phyloP scores from a whole-genome alignment of 2,113 vertebrate genomes.

The Rhombomys opimus region DNA sequence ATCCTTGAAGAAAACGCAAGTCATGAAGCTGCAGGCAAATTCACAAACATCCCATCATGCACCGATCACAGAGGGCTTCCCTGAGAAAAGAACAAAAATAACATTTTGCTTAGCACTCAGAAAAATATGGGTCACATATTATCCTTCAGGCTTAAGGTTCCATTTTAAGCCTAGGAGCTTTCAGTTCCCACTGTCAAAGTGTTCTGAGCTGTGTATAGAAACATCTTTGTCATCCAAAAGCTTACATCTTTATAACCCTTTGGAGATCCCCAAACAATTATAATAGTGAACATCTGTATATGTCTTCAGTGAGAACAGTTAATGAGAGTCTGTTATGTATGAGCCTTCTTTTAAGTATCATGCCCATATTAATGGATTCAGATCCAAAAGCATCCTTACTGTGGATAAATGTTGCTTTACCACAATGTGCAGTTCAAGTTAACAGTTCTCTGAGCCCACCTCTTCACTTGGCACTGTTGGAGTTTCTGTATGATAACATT shows the following conservation, averaged over 20 bases:
- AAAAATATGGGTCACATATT: slow-evolving; percentile 74
- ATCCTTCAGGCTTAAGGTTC: slow-evolving; percentile 62
- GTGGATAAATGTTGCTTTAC: slow-evolving; percentile 25
- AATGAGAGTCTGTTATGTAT: not conserved
- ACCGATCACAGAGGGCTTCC: slow-evolving; percentile 62
- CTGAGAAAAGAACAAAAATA: slow-evolving; percentile 66
- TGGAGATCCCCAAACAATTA: slow-evolving; percentile 10
- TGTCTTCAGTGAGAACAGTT: slow-evolving; percentile 27
- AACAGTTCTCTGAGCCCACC: not conserved
- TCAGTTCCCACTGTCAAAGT: slow-evolving; percentile 54
- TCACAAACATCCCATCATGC: slow-evolving; percentile 1
- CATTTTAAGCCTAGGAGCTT: slow-evolving; percentile 67
- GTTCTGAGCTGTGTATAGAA: slow-evolving; percentile 65
- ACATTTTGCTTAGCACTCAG: slow-evolving; percentile 55
- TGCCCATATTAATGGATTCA: not conserved
- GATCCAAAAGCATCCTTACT: not conserved
- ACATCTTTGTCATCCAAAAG: slow-evolving; percentile 49
- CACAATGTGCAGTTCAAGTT: not conserved
- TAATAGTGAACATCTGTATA: not conserved
- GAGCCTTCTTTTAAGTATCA: not conserved
- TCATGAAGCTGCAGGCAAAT: slow-evolving; percentile 21
- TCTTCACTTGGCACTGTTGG: not conserved
- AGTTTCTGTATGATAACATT: slow-evolving; percentile 2
- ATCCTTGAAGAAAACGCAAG: slow-evolving; percentile 28
- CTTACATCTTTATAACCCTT: slow-evolving; percentile 50